A percentile compares a stretch with the other conserved stretches of the same genome.
These are phyloP conservation scores for Drosophila burlai DNA, from an alignment of 1,140 invertebrate species.

Conservation along the genomic window DNA sequence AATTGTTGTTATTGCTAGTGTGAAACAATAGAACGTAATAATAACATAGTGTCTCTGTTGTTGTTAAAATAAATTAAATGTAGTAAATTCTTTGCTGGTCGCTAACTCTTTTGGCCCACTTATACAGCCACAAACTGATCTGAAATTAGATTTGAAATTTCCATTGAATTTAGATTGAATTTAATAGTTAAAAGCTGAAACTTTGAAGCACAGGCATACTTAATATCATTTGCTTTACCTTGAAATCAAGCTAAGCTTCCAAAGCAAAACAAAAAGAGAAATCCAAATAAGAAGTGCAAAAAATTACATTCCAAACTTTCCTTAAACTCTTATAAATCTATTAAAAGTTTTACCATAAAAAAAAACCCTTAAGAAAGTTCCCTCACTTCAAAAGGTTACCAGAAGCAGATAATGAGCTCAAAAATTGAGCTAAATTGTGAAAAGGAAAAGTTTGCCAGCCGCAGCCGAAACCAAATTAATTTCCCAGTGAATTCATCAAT, in stretches of 20 bases:
- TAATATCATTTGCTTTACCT: constrained; percentile 8
- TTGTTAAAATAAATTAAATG: constrained; percentile 23
- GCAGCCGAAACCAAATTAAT: constrained; percentile 44
- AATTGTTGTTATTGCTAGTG: constrained; percentile 19
- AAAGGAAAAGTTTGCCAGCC: constrained; percentile 34
- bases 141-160: constrained; percentile 4
- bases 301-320: constrained; percentile 2
- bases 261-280: not conserved
- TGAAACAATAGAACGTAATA: constrained; percentile 25
- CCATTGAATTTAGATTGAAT: constrained; percentile 33
- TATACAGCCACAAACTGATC: not conserved
- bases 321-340: constrained; percentile 42
- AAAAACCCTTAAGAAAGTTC: constrained; percentile 16
- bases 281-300: not conserved
- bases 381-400: constrained; percentile 41
- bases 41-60: constrained; percentile 5
- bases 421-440: constrained; percentile 43
- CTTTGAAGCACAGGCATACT: too few species aligned
- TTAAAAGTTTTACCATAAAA: constrained; percentile 36
- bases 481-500: constrained; percentile 38
- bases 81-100: constrained; percentile 11
- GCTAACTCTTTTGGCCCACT: constrained; percentile 3
- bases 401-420: constrained; percentile 50
- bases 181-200: constrained; percentile 32
- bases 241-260: not conserved